Evolutionary conservation across 2,797 vertebrate species (phyloP).

Genomic region (Tangara arthus): DNA sequence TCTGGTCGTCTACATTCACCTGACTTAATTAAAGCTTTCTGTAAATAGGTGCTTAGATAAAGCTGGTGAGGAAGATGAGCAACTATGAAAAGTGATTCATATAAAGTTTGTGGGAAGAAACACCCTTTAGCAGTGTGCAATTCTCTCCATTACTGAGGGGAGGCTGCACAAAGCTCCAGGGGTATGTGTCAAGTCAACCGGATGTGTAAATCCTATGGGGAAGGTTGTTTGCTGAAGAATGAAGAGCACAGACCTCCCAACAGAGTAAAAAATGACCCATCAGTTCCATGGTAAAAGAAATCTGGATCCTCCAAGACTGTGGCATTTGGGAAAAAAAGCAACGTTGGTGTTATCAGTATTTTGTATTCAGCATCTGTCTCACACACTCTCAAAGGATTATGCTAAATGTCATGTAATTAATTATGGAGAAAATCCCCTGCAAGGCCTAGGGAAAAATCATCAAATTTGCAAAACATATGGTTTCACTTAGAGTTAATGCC

Average conservation of each 20-base stretch:
- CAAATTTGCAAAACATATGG: not conserved
- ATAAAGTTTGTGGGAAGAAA: not conserved
- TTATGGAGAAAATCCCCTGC: conserved; percentile 8
- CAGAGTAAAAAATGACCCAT: conserved; percentile 22
- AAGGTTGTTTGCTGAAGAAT: not conserved
- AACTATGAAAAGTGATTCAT: not conserved
- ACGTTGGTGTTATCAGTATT: not conserved
- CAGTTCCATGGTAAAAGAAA: not conserved
- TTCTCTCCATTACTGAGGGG: not conserved
- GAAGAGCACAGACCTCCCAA: not conserved
- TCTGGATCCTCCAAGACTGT: not conserved
- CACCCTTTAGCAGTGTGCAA: not conserved
- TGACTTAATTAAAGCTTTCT: not conserved
- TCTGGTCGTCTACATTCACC: not conserved
- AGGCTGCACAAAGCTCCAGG: not conserved
- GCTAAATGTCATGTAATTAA: conserved; percentile 37
- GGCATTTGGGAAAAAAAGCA: not conserved
- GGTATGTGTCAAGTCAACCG: not conserved
- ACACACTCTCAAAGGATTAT: conserved; percentile 44
- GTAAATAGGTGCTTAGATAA: not conserved
- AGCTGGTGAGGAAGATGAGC: not conserved
- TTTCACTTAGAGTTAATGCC: not conserved
- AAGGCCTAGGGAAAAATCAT: not conserved
- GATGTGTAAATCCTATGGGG: not conserved
- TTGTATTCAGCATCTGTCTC: conserved; percentile 48